Conservation (phyloP, 2,888 invertebrate species). For the Hybos culiciformis region DNA sequence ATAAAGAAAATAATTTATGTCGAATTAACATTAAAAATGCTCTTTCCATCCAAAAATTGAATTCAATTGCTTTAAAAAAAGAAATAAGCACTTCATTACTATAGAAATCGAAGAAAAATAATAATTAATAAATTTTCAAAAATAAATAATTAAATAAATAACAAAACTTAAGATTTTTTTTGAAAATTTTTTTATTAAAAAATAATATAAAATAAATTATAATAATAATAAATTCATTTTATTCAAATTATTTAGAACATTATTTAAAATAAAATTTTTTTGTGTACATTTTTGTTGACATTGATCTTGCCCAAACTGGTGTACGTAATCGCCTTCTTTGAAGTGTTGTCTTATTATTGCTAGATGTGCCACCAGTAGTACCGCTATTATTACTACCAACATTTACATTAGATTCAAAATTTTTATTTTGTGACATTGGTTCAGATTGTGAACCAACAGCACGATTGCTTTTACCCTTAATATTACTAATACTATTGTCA, state of each 20-base stretch:
- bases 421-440: no score
- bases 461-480: constrained; percentile 5
- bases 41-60: no score
- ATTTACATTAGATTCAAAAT: no score
- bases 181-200: not conserved
- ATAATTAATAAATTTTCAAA: no score
- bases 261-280: constrained; percentile 1
- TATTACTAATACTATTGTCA: constrained; percentile 6
- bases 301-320: constrained; percentile 69
- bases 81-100: no score
- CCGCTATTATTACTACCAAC: not conserved
- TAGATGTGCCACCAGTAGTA: not conserved
- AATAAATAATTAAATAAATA: constrained; percentile 3
- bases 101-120: no score
- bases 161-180: not conserved
- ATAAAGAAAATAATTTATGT: no score
- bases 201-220: not conserved
- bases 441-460: no score
- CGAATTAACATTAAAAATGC: no score
- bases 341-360: constrained; percentile 40
- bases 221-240: not conserved
- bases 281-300: constrained; percentile 43
- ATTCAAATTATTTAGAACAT: not conserved
- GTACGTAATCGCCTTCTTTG: constrained; percentile 65
- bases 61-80: no score